Conservation (phyloP, 2,888 invertebrate species). For the Tiliacea citrago region DNA sequence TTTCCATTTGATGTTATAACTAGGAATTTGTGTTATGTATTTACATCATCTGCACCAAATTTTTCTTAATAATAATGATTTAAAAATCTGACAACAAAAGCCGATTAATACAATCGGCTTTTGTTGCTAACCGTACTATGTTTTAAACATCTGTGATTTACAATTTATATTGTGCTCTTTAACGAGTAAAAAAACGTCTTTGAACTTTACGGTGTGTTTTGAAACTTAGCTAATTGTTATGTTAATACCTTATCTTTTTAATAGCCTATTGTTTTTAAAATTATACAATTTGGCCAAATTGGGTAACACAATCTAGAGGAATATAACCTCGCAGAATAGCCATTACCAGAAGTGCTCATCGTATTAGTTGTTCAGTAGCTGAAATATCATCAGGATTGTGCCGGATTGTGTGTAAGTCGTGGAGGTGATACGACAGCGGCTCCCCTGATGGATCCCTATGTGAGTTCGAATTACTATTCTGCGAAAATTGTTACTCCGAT, state of each 20-base stretch:
- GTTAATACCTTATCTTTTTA: conserved; percentile 37
- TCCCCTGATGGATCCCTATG: too few relatives aligned
- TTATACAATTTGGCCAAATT: conserved; percentile 39
- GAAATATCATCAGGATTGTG: too few relatives aligned
- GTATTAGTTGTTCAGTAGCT: too few relatives aligned
- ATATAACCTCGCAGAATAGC: too few relatives aligned
- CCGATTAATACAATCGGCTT: not conserved
- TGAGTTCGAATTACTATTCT: too few relatives aligned
- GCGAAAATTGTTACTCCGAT: too few relatives aligned
- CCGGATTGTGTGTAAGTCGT: too few relatives aligned
- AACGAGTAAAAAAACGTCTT: conserved; percentile 27
- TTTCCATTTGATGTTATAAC: not conserved
- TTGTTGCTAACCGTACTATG: not conserved
- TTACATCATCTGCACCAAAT: not conserved
- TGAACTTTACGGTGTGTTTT: conserved; percentile 33
- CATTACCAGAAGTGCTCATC: too few relatives aligned
- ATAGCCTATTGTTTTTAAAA: conserved; percentile 47
- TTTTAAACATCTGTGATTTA: conserved; percentile 1
- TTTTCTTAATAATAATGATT: not conserved
- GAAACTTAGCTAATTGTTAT: conserved; percentile 16
- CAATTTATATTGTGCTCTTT: conserved; percentile 13
- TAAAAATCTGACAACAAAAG: not conserved
- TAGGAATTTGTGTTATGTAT: too few relatives aligned
- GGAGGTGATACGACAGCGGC: too few relatives aligned
- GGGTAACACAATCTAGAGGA: not conserved